These are phyloP conservation scores for Kryptolebias marmoratus DNA, from an alignment of 2,113 vertebrate species.

Conservation along the genomic window DNA sequence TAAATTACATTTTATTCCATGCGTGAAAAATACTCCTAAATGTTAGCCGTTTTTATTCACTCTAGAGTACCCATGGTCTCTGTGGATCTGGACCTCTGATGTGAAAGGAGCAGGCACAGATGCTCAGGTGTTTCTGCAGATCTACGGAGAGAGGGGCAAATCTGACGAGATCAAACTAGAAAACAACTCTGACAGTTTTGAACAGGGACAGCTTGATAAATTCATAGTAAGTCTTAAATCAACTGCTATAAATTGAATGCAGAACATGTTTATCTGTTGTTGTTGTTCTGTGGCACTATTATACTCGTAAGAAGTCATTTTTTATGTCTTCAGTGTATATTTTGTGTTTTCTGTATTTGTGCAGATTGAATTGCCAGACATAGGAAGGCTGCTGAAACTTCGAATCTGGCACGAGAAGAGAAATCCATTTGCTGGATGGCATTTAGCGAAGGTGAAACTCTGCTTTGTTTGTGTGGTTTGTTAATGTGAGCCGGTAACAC, in stretches of 20 bases:
- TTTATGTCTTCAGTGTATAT: background rate
- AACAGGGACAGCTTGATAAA: constrained; percentile 90
- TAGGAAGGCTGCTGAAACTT: constrained; percentile 88
- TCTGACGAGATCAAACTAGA: constrained; percentile 93
- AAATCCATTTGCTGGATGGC: constrained; percentile 93
- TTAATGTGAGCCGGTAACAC: constrained; percentile 5
- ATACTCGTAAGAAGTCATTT: background rate
- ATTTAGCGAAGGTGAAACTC: constrained; percentile 89
- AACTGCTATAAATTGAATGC: background rate
- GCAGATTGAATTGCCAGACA: constrained; percentile 91
- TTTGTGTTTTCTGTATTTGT: constrained; percentile 8
- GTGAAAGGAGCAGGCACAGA: constrained; percentile 94
- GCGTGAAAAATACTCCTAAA: background rate
- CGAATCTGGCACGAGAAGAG: constrained; percentile 95
- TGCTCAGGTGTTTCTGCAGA: constrained; percentile 92
- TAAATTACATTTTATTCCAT: background rate
- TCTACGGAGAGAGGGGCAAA: constrained; percentile 92
- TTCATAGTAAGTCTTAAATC: constrained; percentile 84
- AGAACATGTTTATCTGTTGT: background rate
- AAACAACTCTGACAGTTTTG: constrained; percentile 95
- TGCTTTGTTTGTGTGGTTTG: constrained; percentile 9
- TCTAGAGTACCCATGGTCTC: constrained; percentile 91
- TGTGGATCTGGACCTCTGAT: constrained; percentile 97
- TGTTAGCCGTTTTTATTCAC: background rate
- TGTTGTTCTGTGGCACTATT: background rate